phyloP scores from a whole-genome alignment of 2,888 invertebrate species.

The Chalcis sispes region DNA sequence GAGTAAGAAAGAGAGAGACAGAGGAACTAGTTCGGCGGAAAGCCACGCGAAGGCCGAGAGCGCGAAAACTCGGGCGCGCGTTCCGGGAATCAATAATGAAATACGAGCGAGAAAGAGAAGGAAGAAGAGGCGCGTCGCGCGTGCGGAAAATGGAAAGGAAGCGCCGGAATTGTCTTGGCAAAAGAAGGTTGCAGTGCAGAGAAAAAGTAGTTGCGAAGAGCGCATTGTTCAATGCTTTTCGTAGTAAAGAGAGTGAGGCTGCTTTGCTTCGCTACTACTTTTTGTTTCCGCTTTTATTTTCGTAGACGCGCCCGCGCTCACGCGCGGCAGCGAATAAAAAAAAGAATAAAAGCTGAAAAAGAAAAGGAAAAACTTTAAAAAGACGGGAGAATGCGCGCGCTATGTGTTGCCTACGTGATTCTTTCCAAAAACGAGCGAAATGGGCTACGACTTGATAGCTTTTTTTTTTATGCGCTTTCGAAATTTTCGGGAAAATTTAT shows the following conservation, averaged over 20 bases:
- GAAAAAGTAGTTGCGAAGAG: no score
- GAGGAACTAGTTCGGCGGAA: conserved; percentile 18
- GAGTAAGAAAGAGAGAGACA: neutral
- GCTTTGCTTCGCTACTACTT: no score
- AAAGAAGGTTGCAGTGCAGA: neutral
- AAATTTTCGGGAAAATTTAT: conserved; percentile 12
- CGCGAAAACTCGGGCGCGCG: conserved; percentile 33
- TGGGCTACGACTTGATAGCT: no score
- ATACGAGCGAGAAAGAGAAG: conserved; percentile 15
- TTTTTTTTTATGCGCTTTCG: conserved; percentile 1
- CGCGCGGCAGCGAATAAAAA: neutral
- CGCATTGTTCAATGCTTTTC: no score
- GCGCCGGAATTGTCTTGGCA: conserved; percentile 34
- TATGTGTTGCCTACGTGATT: no score
- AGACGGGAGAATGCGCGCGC: conserved; percentile 3
- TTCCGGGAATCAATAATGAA: conserved; percentile 41
- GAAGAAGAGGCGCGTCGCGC: neutral
- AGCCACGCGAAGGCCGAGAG: conserved; percentile 44
- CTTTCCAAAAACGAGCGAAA: no score
- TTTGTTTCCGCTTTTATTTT: neutral
- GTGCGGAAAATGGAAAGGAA: conserved; percentile 10
- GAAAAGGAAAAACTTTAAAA: neutral
- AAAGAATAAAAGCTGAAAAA: neutral
- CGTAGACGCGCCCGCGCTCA: neutral
- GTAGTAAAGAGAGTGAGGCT: no score